These are phyloP conservation scores for Thera britannica DNA, from an alignment of 2,888 invertebrate species.

Conservation along the genomic window DNA sequence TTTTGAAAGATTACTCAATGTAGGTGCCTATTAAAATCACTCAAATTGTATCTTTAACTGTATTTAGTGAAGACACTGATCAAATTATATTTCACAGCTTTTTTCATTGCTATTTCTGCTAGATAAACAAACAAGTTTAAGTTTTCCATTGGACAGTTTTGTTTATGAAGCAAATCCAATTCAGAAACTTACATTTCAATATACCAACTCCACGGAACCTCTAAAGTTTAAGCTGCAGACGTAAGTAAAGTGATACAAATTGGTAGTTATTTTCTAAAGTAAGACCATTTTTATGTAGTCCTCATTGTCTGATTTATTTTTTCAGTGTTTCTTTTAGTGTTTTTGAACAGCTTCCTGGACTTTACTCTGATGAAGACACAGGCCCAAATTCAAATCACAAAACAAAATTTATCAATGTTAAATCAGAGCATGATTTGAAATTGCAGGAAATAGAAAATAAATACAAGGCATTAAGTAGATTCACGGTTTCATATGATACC, in stretches of 20 bases:
- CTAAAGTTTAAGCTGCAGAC: conserved; percentile 24
- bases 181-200: conserved; percentile 19
- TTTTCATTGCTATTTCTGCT: background rate
- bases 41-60: background rate
- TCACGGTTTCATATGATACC: conserved; percentile 14
- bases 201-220: conserved; percentile 14
- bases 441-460: conserved; percentile 14
- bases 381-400: background rate
- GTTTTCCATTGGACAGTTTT: conserved; percentile 21
- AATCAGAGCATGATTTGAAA: background rate
- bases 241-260: conserved; percentile 24
- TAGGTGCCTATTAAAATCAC: background rate
- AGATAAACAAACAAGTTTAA: background rate
- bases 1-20: background rate
- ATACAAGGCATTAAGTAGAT: conserved; percentile 20
- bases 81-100: conserved; percentile 4
- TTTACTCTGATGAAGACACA: conserved; percentile 6
- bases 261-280: no score
- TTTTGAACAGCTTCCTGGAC: conserved; percentile 16
- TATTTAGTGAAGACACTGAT: background rate
- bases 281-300: background rate
- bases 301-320: background rate
- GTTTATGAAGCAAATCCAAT: conserved; percentile 24
- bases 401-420: background rate
- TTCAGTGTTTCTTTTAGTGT: conserved; percentile 25